Percentiles rank a stretch among this genome's conserved stretches.
Evolutionary conservation across 2,113 vertebrate species (phyloP).

Genomic region (Neoarius graeffei): DNA sequence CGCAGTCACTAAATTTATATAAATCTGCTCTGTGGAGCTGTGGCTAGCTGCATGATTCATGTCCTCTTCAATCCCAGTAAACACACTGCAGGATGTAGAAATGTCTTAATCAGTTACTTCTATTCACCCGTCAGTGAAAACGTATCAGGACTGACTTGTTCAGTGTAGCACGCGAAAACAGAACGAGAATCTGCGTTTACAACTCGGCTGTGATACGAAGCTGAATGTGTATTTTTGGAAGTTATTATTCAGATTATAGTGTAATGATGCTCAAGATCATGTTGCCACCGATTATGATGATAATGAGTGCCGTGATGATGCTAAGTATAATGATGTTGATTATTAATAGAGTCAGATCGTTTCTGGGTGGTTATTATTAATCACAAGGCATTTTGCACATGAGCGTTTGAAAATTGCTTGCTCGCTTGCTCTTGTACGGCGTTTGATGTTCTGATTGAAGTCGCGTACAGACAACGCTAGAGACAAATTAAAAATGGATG

Average conservation of each 20-base stretch:
- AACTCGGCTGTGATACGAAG: neutral
- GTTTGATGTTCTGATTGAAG: conserved; percentile 32
- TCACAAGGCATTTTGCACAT: conserved; percentile 34
- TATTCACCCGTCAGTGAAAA: conserved; percentile 7
- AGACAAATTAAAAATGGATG: neutral
- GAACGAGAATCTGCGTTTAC: conserved; percentile 10
- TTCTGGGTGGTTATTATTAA: conserved; percentile 39
- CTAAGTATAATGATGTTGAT: conserved; percentile 41
- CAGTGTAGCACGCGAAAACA: conserved; percentile 5
- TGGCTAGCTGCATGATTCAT: conserved; percentile 37
- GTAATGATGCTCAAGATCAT: conserved; percentile 35
- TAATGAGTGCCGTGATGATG: conserved; percentile 49
- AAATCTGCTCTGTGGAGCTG: conserved; percentile 28
- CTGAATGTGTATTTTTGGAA: conserved; percentile 37
- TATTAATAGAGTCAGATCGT: conserved; percentile 41
- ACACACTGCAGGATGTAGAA: neutral
- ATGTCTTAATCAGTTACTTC: conserved; percentile 35
- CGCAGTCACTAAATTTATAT: conserved; percentile 42
- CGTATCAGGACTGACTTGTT: conserved; percentile 25
- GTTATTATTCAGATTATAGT: conserved; percentile 42
- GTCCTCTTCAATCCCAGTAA: conserved; percentile 2
- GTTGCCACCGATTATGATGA: conserved; percentile 43
- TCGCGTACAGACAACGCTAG: neutral
- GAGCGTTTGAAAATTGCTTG: conserved; percentile 28
- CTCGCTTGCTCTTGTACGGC: neutral